Conservation (phyloP, 2,888 invertebrate genomes). For the Lathronympha strigana region DNA sequence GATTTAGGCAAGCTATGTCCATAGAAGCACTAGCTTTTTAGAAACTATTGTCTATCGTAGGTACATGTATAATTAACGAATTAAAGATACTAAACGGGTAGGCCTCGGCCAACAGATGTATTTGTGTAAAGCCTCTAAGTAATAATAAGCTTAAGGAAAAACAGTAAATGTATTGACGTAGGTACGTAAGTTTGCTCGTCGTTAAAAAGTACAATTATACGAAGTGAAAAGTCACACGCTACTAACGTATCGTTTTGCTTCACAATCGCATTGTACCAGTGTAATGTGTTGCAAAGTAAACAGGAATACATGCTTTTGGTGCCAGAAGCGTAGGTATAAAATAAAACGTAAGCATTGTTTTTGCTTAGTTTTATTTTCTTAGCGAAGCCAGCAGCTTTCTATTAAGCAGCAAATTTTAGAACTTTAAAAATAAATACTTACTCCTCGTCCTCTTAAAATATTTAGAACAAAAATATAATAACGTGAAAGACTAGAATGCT, state of each 20-base stretch:
- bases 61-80: not conserved
- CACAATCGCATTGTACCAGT: constrained; percentile 19
- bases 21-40: constrained; percentile 19
- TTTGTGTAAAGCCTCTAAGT: not conserved
- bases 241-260: constrained; percentile 9
- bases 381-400: not conserved
- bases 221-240: constrained; percentile 12
- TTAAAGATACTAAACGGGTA: not conserved
- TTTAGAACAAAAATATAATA: not conserved
- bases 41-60: constrained; percentile 2
- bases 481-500: not conserved
- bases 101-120: too few species aligned
- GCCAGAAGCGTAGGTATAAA: not conserved
- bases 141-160: not conserved
- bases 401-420: too few species aligned
- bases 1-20: constrained; percentile 27
- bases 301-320: not conserved
- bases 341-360: not conserved
- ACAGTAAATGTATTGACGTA: not conserved
- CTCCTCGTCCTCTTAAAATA: not conserved
- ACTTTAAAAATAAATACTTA: too few species aligned
- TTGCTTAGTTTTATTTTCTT: not conserved
- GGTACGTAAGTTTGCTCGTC: not conserved
- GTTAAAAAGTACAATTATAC: not conserved
- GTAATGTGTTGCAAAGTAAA: constrained; percentile 13